A percentile compares a stretch with the other conserved stretches of the same genome.
phyloP scores from a whole-genome alignment of 2,113 vertebrate genomes.

The Brachyhypopomus gauderio region DNA sequence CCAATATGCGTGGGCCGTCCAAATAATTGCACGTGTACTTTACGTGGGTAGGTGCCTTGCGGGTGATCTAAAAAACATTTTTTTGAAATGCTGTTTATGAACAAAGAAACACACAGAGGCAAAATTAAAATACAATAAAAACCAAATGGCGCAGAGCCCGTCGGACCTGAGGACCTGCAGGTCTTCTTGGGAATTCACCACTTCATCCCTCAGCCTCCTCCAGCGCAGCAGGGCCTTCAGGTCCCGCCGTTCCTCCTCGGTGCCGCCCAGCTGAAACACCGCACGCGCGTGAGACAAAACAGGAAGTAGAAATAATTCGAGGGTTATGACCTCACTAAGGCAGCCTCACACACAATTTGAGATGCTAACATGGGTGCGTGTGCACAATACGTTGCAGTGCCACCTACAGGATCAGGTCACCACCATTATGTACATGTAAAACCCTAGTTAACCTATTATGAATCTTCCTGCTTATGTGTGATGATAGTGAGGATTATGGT shows the following conservation, averaged over 20 bases:
- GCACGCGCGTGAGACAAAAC: not conserved
- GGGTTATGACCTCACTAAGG: not conserved
- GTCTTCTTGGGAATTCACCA: conserved; percentile 85
- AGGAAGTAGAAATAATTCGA: conserved; percentile 18
- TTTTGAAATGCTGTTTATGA: too few species aligned
- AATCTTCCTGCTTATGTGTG: not conserved
- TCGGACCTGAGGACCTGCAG: conserved; percentile 90
- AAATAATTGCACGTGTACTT: too few species aligned
- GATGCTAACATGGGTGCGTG: too few species aligned
- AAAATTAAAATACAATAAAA: too few species aligned
- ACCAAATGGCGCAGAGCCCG: not conserved
- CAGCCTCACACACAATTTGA: too few species aligned
- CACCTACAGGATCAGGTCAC: not conserved
- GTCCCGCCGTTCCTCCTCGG: conserved; percentile 75
- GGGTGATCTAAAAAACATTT: too few species aligned
- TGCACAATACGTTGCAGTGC: too few species aligned
- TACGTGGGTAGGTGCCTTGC: too few species aligned
- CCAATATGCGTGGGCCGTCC: too few species aligned
- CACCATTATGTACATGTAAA: not conserved
- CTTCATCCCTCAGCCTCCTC: conserved; percentile 85
- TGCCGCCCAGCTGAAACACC: conserved; percentile 71
- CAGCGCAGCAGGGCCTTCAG: conserved; percentile 87
- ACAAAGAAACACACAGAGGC: too few species aligned
- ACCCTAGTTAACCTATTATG: not conserved
- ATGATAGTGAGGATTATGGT: too few species aligned